phyloP scores from a whole-genome alignment of 2,797 vertebrate genomes.

The Ciconia nigra region DNA sequence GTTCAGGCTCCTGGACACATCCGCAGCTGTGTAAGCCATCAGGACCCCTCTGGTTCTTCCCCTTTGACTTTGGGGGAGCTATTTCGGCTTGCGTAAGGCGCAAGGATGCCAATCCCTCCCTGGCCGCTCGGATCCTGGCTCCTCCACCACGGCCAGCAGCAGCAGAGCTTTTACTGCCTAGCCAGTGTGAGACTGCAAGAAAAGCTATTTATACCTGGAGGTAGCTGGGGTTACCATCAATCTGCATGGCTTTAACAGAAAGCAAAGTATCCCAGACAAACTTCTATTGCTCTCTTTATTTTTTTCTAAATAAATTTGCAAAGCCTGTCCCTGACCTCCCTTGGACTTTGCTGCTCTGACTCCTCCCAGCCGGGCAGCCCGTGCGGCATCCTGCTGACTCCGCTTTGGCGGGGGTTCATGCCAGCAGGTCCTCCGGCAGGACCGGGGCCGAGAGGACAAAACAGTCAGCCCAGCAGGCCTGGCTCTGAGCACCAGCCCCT shows the following conservation, averaged over 20 bases:
- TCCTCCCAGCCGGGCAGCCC: constrained; percentile 10
- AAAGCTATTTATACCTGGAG: neutral
- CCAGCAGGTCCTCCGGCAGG: constrained; percentile 43
- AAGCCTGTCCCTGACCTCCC: constrained; percentile 12
- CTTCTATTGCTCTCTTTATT: neutral
- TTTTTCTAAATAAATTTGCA: neutral
- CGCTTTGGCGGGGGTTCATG: neutral
- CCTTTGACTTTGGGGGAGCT: neutral
- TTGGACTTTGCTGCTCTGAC: constrained; percentile 12
- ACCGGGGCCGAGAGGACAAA: constrained; percentile 12
- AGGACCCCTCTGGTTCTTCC: neutral
- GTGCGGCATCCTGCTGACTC: constrained; percentile 55
- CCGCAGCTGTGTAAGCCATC: neutral
- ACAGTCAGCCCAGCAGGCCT: constrained; percentile 55
- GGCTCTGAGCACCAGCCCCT: constrained; percentile 37
- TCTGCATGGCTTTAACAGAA: neutral
- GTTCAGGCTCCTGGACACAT: neutral
- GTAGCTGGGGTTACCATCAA: neutral
- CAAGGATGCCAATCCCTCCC: neutral
- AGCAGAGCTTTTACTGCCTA: neutral
- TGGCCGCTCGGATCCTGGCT: rapidly evolving
- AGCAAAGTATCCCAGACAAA: neutral
- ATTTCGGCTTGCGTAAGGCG: neutral
- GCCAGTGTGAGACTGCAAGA: neutral
- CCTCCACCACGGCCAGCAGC: neutral